Conservation (phyloP, 2,113 vertebrate species). For the Otus sunia region DNA sequence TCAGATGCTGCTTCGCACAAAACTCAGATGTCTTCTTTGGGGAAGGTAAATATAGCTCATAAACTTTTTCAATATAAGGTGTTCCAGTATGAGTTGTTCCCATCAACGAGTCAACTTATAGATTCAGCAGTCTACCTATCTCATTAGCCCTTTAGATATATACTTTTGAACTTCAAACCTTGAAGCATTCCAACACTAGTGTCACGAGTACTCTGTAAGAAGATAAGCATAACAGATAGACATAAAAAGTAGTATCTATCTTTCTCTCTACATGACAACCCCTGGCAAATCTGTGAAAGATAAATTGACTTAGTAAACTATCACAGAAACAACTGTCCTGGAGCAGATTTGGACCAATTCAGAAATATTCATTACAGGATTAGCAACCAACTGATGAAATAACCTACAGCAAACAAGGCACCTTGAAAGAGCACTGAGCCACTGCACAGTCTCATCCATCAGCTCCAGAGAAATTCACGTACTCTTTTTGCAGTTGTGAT, state of each 20-base stretch:
- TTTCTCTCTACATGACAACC: neutral
- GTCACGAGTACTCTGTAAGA: conserved; percentile 27
- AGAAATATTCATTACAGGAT: conserved; percentile 46
- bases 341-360: conserved; percentile 56
- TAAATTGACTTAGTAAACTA: neutral
- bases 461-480: neutral
- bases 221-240: neutral
- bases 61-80: neutral
- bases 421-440: conserved; percentile 1
- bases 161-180: neutral
- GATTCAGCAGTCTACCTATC: neutral
- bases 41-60: neutral
- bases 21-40: neutral
- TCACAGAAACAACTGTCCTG: conserved; percentile 56
- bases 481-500: neutral
- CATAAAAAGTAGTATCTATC: neutral
- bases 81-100: neutral
- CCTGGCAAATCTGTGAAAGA: neutral
- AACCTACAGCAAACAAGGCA: conserved; percentile 31
- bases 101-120: neutral
- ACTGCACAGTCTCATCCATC: neutral
- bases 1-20: neutral
- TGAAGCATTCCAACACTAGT: conserved; percentile 22
- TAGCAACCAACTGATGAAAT: neutral
- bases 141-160: neutral